Base-by-base conservation (phyloP, 2,888 invertebrate species). In the Agonum fuliginosum region DNA sequence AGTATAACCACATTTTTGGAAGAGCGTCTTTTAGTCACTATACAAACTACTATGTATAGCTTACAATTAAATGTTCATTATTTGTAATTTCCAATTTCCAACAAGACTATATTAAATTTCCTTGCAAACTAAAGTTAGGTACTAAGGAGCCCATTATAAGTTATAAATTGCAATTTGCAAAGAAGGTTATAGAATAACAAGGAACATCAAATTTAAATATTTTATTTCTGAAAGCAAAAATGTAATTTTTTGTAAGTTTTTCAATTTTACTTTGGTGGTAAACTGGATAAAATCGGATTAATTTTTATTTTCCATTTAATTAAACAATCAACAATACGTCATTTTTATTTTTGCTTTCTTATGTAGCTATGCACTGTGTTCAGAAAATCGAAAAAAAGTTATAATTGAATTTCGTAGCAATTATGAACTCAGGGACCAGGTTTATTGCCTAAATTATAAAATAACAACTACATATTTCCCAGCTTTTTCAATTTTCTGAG, bases 291-390 rank as follows among this genome's bases (percentile, higher is more conserved):
- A 58, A 58, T 51, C n/a, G 22, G 22, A 51, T 54, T 22, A 54
- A 54, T 30, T 62, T 62, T 62, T 62, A 62, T 62, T 62, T 62
- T 62, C 58, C 58, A 62, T 62, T 62, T 30, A 62, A 62, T 62
- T 62, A 62, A 62, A 62, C 58, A 62, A 62, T 62, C 22, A 54
- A 54, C 22, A 54, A 54, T 54, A 14, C 27, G 10, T 54, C 54
- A 19, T 22, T 12, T 2, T 62, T 62, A 27, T 14, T 46, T 19
- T 17, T 6, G 14, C 5, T 10, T 37, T 37, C 37, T 37, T n/a
- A 1, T 37, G 37, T 46, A 46, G 6, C n/a, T n/a, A 37, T 37
- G 37, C 37, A 37, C 12, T 37, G n/a, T 8, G 8, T 37, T 8
- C 46, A 14, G 6, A 17, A 27, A 12, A 6, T 12, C 30, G 14